Base-by-base conservation (phyloP, 2,113 vertebrate genomes). In the Thamnaconus septentrionalis region DNA sequence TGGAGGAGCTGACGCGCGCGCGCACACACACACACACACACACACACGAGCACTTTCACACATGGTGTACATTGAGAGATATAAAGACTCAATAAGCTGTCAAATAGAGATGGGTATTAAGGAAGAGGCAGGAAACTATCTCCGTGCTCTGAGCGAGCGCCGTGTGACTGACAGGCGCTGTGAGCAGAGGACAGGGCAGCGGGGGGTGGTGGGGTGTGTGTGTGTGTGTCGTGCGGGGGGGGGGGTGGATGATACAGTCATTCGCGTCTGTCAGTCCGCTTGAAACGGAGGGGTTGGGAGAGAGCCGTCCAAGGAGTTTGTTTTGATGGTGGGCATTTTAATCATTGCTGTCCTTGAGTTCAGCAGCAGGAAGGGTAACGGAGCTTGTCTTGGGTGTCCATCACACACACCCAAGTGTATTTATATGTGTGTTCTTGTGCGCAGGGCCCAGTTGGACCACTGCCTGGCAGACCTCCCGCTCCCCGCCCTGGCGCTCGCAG, bases 71-170 rank as follows among this genome's bases (percentile, higher is more conserved):
- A 86, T 85, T 84, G 78, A 70, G 74, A 85, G 86, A 89, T 84
- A 87, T 71, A 85, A 82, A 81, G 81, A 89, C 86, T 88, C 90
- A 91, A 90, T 91, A 91, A 90, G 84, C 87, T 89, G 85, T 91
- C 89, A 91, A 88, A 85, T 85, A 75, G 85, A 90, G 90, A 89
- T 88, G 87, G 88, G 89, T 89, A 90, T 92, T 91, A 90, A 89
- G 81, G 82, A 86, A 84, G 81, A 89, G 83, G 79, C 88, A 90
- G 84, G 85, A 81, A 89, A 88, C 84, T 90, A 82, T 87, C 82
- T 65, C 70, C 18, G 18, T 75, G 80, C 85, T 84, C 80, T 85
- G 83, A 86, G 83, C 86, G 85, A 85, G 78, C 46, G 80, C 78
- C 78, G 73, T 71, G 73, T 91, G 84, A 90, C 84, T 91, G 87